Evolutionary conservation across 2,797 vertebrate species (phyloP), one percentile per base, ranked within the genome.

Genomic region (Mallotus villosus): DNA sequence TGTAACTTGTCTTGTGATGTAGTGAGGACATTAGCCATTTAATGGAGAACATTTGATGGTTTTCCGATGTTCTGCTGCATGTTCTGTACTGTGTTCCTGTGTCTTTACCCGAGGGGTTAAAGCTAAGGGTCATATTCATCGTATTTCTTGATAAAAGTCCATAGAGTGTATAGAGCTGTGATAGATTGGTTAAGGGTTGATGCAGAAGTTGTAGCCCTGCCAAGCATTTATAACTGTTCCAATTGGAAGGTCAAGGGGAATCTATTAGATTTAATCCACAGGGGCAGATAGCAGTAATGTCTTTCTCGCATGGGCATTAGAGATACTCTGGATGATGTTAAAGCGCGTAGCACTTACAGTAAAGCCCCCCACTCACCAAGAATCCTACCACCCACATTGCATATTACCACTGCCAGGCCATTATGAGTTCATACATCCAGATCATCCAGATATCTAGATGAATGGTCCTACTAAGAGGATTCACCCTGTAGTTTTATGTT

Each of bases 401-500:
- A 55, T 7, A n/a, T 17, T n/a, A n/a, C 19, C 51, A 55, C 51
- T 55, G 51, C 51, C 7, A n/a, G 51, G 25, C 57, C 22, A 21
- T 22, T 21, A 59, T n/a, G 57, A 22, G 19, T 37, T 66, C 19
- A 58, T 73, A 67, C 81, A 80, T 84, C 58, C 69, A 68, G 25
- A 51, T 78, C 37, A 73, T 68, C 63, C 63, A 67, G 63, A 70
- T 53, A 46, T 74, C 71, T 75, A 71, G 72, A 79, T 77, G 71
- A 78, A 29, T 78, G 72, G 70, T 78, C 66, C 19, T 53, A 60
- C 27, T 71, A 76, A 78, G 71, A 82, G 76, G 77, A 77, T 85
- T 85, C 46, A 62, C 66, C 61, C 75, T 81, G 80, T 79, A 78
- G 73, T 81, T 76, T 78, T 58, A 71, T 71, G 77, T 80, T 73